Base-by-base conservation (phyloP, 2,888 invertebrate species). In the Crioceris asparagi region DNA sequence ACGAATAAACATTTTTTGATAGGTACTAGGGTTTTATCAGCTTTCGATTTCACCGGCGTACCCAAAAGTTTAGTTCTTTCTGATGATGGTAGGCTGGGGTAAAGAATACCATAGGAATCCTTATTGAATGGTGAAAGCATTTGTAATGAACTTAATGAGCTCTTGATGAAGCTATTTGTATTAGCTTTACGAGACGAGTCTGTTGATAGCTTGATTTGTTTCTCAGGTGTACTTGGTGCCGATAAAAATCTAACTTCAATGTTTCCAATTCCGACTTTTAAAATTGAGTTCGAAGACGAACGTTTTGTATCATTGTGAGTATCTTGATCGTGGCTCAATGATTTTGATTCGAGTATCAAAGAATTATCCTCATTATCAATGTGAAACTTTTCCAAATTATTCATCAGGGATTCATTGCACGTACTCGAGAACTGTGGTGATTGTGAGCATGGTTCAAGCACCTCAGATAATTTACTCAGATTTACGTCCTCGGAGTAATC, bases 401-500 rank as follows among this genome's bases (percentile, higher is more conserved):
- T 45, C 18, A 56, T 48, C 21, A 61, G 48, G 10, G 59, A 58
- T 36, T 58, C 60, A 40, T 61, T 60, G 15, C 59, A 43, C 1
- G 60, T 59, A 42, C 60, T 61, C 2, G 57, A 59, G 44, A 53
- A 51, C 43, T 50, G 44, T 7, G 51, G 51, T 10, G 48, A 44
- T 3, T 48, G 38, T 5, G 51, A 44, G 25, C 41, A 48, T 4
- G 48, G 43, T 25, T 52, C 51, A 11, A 53, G 36, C n/a, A 45
- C 42, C 32, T 51, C 48, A 21, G 45, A 39, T 34, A 49, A 38
- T 21, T 45, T 48, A 33, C 44, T 44, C 8, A n/a, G n/a, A n/a
- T n/a, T n/a, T n/a, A n/a, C n/a, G n/a, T 32, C 35, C 11, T 26
- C 34, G 16, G 35, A 40, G 37, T 41, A 42, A 19, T 40, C 41